Percentiles rank a stretch among this genome's conserved stretches.
Evolutionary conservation across 2,113 vertebrate species (phyloP).

Genomic region (Tangachromis dhanisi): DNA sequence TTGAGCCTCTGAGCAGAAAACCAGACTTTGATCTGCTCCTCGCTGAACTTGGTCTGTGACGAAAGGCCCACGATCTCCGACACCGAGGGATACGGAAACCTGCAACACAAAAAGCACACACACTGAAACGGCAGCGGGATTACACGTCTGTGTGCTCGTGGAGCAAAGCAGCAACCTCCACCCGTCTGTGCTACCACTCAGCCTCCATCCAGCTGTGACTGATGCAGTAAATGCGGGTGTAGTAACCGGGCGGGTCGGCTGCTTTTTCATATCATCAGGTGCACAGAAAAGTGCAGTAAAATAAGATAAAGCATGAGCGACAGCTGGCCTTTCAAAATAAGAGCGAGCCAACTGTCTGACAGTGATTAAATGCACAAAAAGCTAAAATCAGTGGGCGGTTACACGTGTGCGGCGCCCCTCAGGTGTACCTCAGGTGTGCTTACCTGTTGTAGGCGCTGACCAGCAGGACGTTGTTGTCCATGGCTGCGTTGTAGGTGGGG

Average conservation of each 20-base stretch:
- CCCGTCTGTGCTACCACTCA: background rate
- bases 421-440: background rate
- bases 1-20: constrained; percentile 97
- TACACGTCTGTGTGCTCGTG: background rate
- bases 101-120: background rate
- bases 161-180: background rate
- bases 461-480: constrained; percentile 93
- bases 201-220: background rate
- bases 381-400: background rate
- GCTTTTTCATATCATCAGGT: background rate
- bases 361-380: background rate
- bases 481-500: constrained; percentile 87
- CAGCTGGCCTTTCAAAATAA: background rate
- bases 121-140: background rate
- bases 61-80: constrained; percentile 89
- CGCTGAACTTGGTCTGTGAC: constrained; percentile 91
- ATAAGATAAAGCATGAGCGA: background rate
- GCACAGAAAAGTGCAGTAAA: background rate
- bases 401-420: rapidly evolving
- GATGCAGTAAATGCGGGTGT: rapidly evolving
- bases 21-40: constrained; percentile 98
- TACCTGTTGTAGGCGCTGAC: constrained; percentile 90
- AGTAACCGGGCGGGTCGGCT: background rate
- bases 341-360: background rate
- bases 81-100: constrained; percentile 91